A percentile compares a stretch with the other conserved stretches of the same genome.
Evolutionary conservation across 2,113 vertebrate species (phyloP).

Genomic region (Catharus fuscescens): DNA sequence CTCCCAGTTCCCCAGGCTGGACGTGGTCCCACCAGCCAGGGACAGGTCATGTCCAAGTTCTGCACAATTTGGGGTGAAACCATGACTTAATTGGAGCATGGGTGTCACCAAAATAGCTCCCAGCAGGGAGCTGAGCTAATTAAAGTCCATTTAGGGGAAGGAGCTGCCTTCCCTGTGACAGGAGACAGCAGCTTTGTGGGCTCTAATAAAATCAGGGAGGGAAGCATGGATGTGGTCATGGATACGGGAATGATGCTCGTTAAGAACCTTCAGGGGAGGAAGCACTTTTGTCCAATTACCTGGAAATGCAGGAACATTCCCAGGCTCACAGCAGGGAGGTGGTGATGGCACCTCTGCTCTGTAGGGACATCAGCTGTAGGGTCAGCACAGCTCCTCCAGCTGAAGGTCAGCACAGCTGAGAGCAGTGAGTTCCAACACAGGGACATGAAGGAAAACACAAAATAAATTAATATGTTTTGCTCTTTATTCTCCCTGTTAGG

Average conservation of each 20-base stretch:
- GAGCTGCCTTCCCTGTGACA: background rate
- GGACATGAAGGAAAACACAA: background rate
- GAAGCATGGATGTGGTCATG: accelerated
- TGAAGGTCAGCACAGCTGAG: background rate
- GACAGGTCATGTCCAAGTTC: background rate
- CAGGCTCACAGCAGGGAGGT: background rate
- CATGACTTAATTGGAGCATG: background rate
- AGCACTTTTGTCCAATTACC: background rate
- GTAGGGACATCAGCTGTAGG: background rate
- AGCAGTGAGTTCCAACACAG: accelerated
- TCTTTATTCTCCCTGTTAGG: background rate
- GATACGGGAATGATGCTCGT: accelerated
- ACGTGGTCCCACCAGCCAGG: accelerated
- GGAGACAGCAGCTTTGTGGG: background rate
- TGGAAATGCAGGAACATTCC: background rate
- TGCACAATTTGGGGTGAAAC: background rate
- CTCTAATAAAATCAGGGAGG: background rate
- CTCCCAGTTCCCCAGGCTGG: accelerated
- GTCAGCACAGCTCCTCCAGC: background rate
- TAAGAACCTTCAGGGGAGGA: background rate
- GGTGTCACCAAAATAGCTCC: background rate
- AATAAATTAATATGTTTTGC: background rate
- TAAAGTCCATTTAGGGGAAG: background rate
- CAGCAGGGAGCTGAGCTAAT: background rate
- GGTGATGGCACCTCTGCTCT: background rate